Evolutionary conservation across 2,888 invertebrate species (phyloP).

Genomic region (Oithona nana): DNA sequence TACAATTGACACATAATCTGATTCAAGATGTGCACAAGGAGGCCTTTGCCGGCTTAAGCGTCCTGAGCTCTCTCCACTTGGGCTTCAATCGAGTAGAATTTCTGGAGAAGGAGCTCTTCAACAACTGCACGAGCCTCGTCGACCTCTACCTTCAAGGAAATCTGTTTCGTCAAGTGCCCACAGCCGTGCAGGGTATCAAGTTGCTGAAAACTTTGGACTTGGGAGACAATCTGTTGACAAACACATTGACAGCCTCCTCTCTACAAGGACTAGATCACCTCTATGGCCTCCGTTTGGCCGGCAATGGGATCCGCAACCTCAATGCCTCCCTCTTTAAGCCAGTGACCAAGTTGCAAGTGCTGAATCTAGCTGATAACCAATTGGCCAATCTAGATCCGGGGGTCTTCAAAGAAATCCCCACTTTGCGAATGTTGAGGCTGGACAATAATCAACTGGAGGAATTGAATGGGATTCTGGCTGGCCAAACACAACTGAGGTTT

Average conservation of each 20-base stretch:
- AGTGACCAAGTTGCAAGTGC: conserved; percentile 30
- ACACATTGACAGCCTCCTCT: conserved; percentile 50
- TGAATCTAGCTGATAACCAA: conserved; percentile 69
- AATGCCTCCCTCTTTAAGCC: conserved; percentile 49
- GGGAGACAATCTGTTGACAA: conserved; percentile 69
- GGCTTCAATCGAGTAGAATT: conserved; percentile 66
- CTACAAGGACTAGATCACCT: conserved; percentile 68
- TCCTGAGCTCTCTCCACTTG: conserved; percentile 59
- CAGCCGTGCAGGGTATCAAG: conserved; percentile 64
- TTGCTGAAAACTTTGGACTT: conserved; percentile 68
- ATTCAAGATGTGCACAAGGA: conserved; percentile 64
- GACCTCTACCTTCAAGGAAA: conserved; percentile 78
- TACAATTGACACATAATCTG: conserved; percentile 66
- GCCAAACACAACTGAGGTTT: conserved; percentile 64
- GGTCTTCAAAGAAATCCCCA: conserved; percentile 55
- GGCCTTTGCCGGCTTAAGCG: conserved; percentile 68
- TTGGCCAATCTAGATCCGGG: conserved; percentile 46
- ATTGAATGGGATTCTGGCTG: conserved; percentile 60
- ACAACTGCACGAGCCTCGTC: conserved; percentile 72
- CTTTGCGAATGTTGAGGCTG: conserved; percentile 63
- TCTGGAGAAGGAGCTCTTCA: conserved; percentile 67
- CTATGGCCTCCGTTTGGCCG: conserved; percentile 67
- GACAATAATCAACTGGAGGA: conserved; percentile 66
- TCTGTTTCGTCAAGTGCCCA: conserved; percentile 54
- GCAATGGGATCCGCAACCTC: conserved; percentile 63